Base-by-base conservation (phyloP, 2,888 invertebrate genomes). In the Drosophila neotestacea region DNA sequence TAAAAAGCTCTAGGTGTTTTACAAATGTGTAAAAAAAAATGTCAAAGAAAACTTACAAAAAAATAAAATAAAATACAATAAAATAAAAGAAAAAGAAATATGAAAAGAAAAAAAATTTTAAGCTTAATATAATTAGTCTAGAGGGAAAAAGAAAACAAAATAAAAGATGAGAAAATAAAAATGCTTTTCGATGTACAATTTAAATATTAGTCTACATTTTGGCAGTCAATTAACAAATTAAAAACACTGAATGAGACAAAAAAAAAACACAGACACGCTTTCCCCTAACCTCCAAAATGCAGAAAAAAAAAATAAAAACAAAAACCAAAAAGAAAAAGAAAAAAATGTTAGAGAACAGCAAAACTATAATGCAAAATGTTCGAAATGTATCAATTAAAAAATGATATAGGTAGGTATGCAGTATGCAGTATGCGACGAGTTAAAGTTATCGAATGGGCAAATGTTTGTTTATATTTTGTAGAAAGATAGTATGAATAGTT, bases 161-260 rank as follows among this genome's bases (percentile, higher is more conserved):
- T 22, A 46, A 50, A 47, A 47, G 6, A 46, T n/a, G 46, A 46
- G 11, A 48, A 39, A 47, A 60, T 28, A 6, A 44, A 13, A 56
- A 56, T 65, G 68, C 74, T 75, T 74, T 70, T 88, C 65, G 71
- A 77, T 85, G 77, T 79, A 77, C 66, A 70, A 73, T 69, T 56
- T 55, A 71, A 71, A 70, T 70, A 70, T 73, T 76, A 79, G 74
- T 70, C 72, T 36, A 78, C 42, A 75, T 69, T 87, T 81, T 85
- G 85, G 77, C 88, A 76, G 85, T 85, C 85, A 85, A 85, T 88
- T 88, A 85, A 74, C 63, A 67, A 51, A 36, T 34, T 34, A 13
- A 32, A 6, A 30, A n/a, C 11, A 34, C 11, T 47, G 22, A 22
- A 22, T 22, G 22, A 22, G 22, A 22, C 60, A 4, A 16, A n/a